Percentiles rank a stretch among this genome's conserved stretches.
phyloP scores from a whole-genome alignment of 1,140 invertebrate species.

The Drosophila ficusphila region DNA sequence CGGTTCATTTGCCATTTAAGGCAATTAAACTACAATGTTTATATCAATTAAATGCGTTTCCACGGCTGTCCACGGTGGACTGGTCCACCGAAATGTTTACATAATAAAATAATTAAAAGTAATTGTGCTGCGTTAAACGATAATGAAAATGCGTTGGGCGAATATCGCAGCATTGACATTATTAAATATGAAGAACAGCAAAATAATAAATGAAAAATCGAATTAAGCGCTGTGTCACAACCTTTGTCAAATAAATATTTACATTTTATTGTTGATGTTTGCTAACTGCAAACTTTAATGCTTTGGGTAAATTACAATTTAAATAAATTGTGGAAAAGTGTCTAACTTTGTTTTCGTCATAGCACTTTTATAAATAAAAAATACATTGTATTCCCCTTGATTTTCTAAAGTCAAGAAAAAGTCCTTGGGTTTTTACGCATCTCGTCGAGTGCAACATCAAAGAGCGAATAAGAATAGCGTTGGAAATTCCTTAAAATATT shows the following conservation, averaged over 20 bases:
- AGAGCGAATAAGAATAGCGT: conserved; percentile 32
- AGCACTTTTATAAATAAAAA: too few species aligned
- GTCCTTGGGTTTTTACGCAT: conserved; percentile 1
- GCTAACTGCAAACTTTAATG: too few species aligned
- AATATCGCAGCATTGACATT: conserved; percentile 10
- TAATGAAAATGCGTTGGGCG: conserved; percentile 13
- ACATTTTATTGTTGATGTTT: background rate
- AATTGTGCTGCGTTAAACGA: conserved; percentile 47
- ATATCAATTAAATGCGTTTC: conserved; percentile 49
- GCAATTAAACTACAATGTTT: conserved; percentile 64
- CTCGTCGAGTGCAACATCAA: conserved; percentile 33
- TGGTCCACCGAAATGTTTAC: conserved; percentile 39
- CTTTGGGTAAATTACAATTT: too few species aligned
- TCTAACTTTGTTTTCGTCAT: too few species aligned
- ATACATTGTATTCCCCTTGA: background rate
- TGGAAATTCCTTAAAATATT: conserved; percentile 33
- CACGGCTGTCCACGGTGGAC: conserved; percentile 1
- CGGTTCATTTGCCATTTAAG: conserved; percentile 59
- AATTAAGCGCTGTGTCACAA: background rate
- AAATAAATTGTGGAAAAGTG: too few species aligned
- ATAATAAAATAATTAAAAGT: conserved; percentile 67
- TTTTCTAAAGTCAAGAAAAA: background rate
- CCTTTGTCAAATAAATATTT: background rate
- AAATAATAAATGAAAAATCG: conserved; percentile 9
- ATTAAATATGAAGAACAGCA: background rate